Conservation (phyloP, 2,888 invertebrate genomes). For the Megastigmus dorsalis region DNA sequence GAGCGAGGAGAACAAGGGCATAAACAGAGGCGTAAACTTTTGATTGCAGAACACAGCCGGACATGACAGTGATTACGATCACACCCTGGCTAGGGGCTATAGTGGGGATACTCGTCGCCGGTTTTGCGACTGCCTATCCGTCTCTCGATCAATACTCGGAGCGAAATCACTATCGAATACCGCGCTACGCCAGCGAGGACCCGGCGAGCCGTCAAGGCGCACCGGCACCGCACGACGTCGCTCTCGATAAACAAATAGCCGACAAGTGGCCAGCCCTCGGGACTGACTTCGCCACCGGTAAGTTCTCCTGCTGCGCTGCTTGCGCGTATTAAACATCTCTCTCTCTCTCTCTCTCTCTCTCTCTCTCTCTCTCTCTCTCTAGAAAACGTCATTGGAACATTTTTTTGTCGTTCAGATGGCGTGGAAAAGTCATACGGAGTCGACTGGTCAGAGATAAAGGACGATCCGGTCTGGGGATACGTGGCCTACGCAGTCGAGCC, state of each 20-base stretch:
- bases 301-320: background rate
- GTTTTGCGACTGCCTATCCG: constrained; percentile 18
- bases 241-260: background rate
- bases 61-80: constrained; percentile 11
- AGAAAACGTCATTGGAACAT: no score
- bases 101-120: constrained; percentile 16
- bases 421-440: no score
- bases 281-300: background rate
- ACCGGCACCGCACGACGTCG: background rate
- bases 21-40: no score
- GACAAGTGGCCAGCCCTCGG: background rate
- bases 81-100: background rate
- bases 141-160: constrained; percentile 41
- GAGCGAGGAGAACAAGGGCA: no score
- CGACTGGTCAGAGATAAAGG: no score
- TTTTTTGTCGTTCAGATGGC: no score
- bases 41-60: constrained; percentile 1
- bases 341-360: no score
- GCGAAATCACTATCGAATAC: constrained; percentile 34
- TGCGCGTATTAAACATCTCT: no score
- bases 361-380: no score
- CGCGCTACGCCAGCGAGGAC: background rate
- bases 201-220: background rate
- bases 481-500: no score
- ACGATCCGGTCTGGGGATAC: no score